These are phyloP conservation scores for Luffia ferchaultella DNA, from an alignment of 2,888 invertebrate genomes.

Conservation along the genomic window DNA sequence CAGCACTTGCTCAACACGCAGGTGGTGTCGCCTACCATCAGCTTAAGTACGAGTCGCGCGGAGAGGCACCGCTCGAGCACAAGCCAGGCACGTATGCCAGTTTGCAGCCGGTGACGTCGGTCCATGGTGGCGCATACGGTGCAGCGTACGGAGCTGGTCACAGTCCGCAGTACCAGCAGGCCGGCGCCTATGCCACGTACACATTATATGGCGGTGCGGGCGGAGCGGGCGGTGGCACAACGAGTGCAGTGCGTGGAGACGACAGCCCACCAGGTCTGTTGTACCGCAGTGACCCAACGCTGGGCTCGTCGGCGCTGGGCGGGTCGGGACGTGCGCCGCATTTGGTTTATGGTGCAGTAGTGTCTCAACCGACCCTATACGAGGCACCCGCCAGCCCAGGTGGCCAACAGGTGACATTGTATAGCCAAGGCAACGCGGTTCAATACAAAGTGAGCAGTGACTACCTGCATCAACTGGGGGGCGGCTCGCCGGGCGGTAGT, in stretches of 20 bases:
- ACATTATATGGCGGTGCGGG: conserved; percentile 38
- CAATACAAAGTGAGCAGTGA: conserved; percentile 62
- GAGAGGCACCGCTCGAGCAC: conserved; percentile 35
- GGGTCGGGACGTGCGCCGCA: conserved; percentile 55
- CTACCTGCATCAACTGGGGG: conserved; percentile 33
- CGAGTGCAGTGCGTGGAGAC: conserved; percentile 36
- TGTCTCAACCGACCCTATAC: conserved; percentile 53
- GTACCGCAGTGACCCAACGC: conserved; percentile 73
- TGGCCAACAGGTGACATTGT: conserved; percentile 67
- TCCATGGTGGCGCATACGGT: conserved; percentile 44
- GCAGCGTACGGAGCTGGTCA: conserved; percentile 23
- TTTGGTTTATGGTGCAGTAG: conserved; percentile 52
- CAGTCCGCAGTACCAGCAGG: conserved; percentile 30
- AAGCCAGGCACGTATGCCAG: conserved; percentile 64
- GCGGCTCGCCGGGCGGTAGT: conserved; percentile 20
- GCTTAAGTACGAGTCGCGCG: conserved; percentile 54
- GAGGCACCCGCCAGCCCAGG: conserved; percentile 66
- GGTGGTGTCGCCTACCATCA: conserved; percentile 49
- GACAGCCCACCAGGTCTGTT: conserved; percentile 66
- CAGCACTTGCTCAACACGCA: conserved; percentile 44
- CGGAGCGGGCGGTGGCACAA: conserved; percentile 28
- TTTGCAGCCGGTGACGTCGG: conserved; percentile 69
- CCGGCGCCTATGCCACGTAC: conserved; percentile 26
- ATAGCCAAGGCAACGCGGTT: conserved; percentile 53
- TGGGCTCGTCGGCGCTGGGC: conserved; percentile 67